Evolutionary conservation across 2,797 vertebrate species (phyloP).

Genomic region (Melanitta fusca): DNA sequence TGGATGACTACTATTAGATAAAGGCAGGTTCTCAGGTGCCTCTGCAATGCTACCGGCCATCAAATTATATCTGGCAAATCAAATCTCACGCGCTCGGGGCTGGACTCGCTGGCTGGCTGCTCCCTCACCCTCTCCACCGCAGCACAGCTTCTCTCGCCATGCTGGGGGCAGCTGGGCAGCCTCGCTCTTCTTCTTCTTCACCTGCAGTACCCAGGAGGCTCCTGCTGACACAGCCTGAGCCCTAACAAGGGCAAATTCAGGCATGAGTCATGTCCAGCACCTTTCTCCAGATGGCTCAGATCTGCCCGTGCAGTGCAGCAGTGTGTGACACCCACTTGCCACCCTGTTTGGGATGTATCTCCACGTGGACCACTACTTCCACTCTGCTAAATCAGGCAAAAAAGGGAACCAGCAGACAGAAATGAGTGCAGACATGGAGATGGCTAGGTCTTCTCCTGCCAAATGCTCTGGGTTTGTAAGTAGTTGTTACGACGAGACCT

Average conservation of each 20-base stretch:
- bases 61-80: neutral
- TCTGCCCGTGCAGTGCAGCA: neutral
- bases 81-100: neutral
- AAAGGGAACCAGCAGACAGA: neutral
- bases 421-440: neutral
- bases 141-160: fast-evolving
- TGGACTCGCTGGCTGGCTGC: neutral
- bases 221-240: neutral
- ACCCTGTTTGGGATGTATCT: neutral
- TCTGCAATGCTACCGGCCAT: neutral
- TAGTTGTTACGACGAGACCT: neutral
- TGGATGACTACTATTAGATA: slow-evolving; percentile 35
- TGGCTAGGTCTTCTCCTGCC: slow-evolving; percentile 16
- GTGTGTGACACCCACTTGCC: neutral
- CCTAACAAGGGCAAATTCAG: neutral
- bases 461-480: slow-evolving; percentile 9
- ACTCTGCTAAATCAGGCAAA: neutral
- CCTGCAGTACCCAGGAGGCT: neutral
- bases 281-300: neutral
- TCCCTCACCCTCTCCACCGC: neutral
- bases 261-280: fast-evolving
- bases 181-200: neutral
- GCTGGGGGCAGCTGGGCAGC: neutral
- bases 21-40: neutral
- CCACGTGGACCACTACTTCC: neutral